Base-by-base conservation (phyloP, 2,888 invertebrate genomes). In the Diplazon laetatorius region DNA sequence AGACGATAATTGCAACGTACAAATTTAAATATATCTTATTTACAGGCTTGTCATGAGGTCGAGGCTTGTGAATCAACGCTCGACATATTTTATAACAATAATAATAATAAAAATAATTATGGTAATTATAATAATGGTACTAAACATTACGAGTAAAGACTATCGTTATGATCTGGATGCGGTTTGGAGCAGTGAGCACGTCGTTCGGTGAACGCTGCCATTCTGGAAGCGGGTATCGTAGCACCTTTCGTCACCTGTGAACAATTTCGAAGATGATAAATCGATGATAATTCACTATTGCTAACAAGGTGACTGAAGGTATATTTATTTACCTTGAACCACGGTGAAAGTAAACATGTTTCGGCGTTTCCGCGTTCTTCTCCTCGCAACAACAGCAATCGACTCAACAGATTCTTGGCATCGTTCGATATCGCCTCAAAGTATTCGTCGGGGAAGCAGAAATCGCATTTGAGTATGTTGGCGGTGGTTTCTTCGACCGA, bases 401-500 rank as follows among this genome's bases (percentile, higher is more conserved):
- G 93, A 55, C 93, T 91, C 74, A 96, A 94, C 76, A 96, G 91
- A 55, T 93, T 92, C 87, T 95, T 95, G 48, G 95, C 96, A 70
- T 94, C 94, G 78, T 92, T 92, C 25, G 94, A 95, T 69, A 96
- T 93, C 46, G 92, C 92, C 42, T 92, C 91, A 91, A 96, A 96
- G 90, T 95, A 95, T 88, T 96, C 96, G 70, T 95, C 94, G 14
- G 96, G 96, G 91, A 96, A 96, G 87, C 96, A 96, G 89, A 94
- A 96, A 92, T 96, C 96, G 88, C 95, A 95, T 88, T 95, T 95
- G 18, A 96, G 93, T 80, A 96, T 96, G 89, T 96, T 96, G 2
- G 96, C 94, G 44, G 95, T 96, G 20, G 96, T 96, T 91, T 96
- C 96, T 87, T 96, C 96, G 80, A 95, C 93, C 12, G 95, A 95